phyloP scores from a whole-genome alignment of 1,140 invertebrate species.

The Triops cancriformis region DNA sequence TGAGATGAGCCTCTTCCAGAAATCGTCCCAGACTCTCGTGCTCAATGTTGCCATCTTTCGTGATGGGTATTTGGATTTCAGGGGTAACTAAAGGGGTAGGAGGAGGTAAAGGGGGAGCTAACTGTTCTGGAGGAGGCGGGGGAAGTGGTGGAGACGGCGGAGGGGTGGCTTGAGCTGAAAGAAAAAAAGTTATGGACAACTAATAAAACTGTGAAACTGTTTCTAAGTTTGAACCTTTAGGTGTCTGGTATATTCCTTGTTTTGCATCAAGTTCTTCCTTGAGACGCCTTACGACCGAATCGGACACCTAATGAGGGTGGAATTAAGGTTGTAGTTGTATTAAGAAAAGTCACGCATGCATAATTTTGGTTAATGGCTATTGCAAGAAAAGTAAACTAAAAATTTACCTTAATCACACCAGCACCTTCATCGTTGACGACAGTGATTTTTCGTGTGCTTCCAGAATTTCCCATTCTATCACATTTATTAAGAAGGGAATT shows the following conservation, averaged over 20 bases:
- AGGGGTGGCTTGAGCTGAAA: not conserved
- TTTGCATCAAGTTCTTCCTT: conserved; percentile 21
- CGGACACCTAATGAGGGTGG: conserved; percentile 21
- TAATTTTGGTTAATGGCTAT: too few relatives aligned
- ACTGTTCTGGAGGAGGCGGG: not conserved
- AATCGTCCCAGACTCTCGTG: conserved; percentile 23
- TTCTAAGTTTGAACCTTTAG: not conserved
- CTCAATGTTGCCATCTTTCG: not conserved
- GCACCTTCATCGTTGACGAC: conserved; percentile 27
- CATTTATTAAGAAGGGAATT: not conserved
- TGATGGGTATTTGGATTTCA: not conserved
- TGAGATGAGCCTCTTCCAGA: conserved; percentile 28
- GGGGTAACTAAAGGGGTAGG: not conserved
- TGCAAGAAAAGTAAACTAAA: not conserved
- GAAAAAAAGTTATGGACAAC: not conserved
- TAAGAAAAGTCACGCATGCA: not conserved
- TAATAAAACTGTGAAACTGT: not conserved
- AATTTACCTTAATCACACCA: conserved; percentile 26
- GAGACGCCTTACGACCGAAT: conserved; percentile 23
- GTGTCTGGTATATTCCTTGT: conserved; percentile 14
- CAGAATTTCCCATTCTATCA: conserved; percentile 25
- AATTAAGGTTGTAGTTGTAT: not conserved
- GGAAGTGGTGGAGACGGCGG: not conserved
- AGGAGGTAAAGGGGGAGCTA: not conserved
- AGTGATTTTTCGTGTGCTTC: conserved; percentile 28